These are phyloP conservation scores for Coturnix japonica DNA, from an alignment of 2,113 vertebrate genomes.

Conservation along the genomic window DNA sequence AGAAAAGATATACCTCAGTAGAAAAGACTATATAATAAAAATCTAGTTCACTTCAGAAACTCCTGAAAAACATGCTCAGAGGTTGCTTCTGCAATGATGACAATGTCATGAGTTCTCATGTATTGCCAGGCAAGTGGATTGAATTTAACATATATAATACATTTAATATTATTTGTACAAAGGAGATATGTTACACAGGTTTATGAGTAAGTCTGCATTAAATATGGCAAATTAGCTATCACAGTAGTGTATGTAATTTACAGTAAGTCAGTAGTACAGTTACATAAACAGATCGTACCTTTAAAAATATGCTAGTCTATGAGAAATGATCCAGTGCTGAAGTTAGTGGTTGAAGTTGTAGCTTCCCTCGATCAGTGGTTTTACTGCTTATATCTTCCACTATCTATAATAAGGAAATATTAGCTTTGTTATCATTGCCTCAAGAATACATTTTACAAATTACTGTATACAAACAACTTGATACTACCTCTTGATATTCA, in stretches of 20 bases:
- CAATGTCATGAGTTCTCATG: neutral
- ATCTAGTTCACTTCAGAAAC: neutral
- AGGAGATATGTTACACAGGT: neutral
- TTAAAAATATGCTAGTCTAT: neutral
- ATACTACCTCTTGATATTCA: neutral
- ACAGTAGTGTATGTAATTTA: neutral
- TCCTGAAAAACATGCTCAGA: neutral
- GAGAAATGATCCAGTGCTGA: neutral
- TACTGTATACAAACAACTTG: neutral
- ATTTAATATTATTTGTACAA: neutral
- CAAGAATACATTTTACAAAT: neutral
- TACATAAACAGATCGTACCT: neutral
- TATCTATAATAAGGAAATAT: neutral
- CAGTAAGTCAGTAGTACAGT: neutral
- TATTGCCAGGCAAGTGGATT: neutral
- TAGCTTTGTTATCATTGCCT: neutral
- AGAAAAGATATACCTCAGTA: neutral
- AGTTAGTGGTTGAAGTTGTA: neutral
- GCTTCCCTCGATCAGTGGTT: neutral
- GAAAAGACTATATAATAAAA: neutral
- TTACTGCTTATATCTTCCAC: neutral
- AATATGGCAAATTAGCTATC: neutral
- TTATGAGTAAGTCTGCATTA: neutral
- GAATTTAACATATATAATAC: neutral
- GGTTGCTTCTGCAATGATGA: neutral